Evolutionary conservation across 2,888 invertebrate species (phyloP), one percentile per base, ranked within the genome.

Genomic region (Cepaea hortensis): DNA sequence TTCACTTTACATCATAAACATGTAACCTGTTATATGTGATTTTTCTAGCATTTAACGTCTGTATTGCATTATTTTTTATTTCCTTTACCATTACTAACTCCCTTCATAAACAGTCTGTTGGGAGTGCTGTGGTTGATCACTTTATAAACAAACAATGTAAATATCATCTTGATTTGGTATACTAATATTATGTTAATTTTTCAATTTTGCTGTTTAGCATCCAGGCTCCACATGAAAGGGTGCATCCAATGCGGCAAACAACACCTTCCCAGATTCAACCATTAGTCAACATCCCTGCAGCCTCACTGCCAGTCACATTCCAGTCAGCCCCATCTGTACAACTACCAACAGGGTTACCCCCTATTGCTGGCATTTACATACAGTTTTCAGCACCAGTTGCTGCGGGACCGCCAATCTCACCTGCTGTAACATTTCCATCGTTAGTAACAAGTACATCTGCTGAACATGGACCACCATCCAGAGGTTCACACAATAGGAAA

Each of bases 281-380:
- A 77, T 11, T 50, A 70, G 6, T 70, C 48, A 81, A 48, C 11
- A 55, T n/a, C 55, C 55, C 77, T 23, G 55, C 50, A 77, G n/a
- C n/a, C 2, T 20, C 76, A 15, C 77, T 20, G 55, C 7, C 61
- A 11, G n/a, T 55, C 18, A 70, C 55, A 70, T 11, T 55, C 7
- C 81, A 72, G 20, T 48, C 18, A 48, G 1, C 68, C 46, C 81
- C 46, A 50, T 46, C 81, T 50, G 1, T 62, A 35, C 35, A n/a
- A 11, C 61, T 79, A 4, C 62, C 62, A 35, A 68, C 23, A n/a
- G 46, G 62, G 18, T n/a, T 79, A 68, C 80, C 85, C 0, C 79
- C 68, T 13, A 70, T 85, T n/a, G 50, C 80, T 23, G 80, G 81
- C 13, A 80, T 85, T 20, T 85, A 50, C 46, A 80, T 85, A 23